phyloP scores from a whole-genome alignment of 1,140 invertebrate genomes.

The Drosophila lacteicornis region DNA sequence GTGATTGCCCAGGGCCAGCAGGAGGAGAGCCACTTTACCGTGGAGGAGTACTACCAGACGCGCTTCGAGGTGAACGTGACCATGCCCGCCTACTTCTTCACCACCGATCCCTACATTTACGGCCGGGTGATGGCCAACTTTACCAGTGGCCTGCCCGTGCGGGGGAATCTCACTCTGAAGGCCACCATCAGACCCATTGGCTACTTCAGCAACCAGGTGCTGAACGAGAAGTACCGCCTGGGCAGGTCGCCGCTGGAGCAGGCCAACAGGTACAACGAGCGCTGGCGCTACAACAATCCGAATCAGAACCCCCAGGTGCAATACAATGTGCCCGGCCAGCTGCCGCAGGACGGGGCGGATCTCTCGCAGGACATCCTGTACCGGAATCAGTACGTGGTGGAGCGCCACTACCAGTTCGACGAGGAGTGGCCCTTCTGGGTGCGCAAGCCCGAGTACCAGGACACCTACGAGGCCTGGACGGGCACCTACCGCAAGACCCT shows the following conservation, averaged over 20 bases:
- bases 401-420: slow-evolving; percentile 91
- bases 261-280: slow-evolving; percentile 62
- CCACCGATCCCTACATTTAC: slow-evolving; percentile 92
- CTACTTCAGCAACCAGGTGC: slow-evolving; percentile 85
- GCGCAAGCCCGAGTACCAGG: slow-evolving; percentile 85
- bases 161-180: slow-evolving; percentile 94
- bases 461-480: slow-evolving; percentile 70
- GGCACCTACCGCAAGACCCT: slow-evolving; percentile 86
- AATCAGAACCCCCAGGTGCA: slow-evolving; percentile 65
- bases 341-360: slow-evolving; percentile 63
- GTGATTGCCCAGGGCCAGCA: slow-evolving; percentile 95
- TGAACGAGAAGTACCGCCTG: slow-evolving; percentile 82
- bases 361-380: slow-evolving; percentile 70
- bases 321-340: slow-evolving; percentile 49
- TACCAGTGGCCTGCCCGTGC: slow-evolving; percentile 93
- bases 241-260: slow-evolving; percentile 77
- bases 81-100: slow-evolving; percentile 96
- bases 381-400: slow-evolving; percentile 87
- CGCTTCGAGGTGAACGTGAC: slow-evolving; percentile 97
- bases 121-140: slow-evolving; percentile 97
- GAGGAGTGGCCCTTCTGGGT: slow-evolving; percentile 93
- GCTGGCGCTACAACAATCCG: slow-evolving; percentile 67
- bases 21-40: slow-evolving; percentile 93
- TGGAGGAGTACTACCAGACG: slow-evolving; percentile 98
- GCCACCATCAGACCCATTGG: slow-evolving; percentile 90